Evolutionary conservation across 2,888 invertebrate species (phyloP), one percentile per base, ranked within the genome.

Genomic region (Hirudinaria manillensis): DNA sequence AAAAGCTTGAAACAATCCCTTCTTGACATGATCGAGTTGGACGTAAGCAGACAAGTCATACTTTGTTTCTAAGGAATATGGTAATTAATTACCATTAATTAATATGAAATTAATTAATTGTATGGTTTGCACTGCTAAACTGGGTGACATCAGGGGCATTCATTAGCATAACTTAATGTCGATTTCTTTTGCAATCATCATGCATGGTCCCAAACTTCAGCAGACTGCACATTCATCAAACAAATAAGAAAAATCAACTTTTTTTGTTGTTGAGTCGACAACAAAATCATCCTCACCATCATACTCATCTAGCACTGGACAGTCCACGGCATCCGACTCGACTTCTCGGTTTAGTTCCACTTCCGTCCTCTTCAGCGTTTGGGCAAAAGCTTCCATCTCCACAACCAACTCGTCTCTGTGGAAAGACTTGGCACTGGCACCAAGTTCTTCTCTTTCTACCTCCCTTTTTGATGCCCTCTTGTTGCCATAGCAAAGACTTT

Each of bases 331-430:
- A 32, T 78, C 77, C 4, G 75, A 71, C 13, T 70, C 21, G 56
- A 90, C 89, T 78, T 91, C 91, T n/a, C 90, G 90, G 83, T 91
- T 91, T 10, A 91, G 88, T 81, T 92, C 91, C 78, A 91, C 90
- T 79, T 90, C 88, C 0, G 91, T 90, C 89, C 91, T 87, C 4
- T 85, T 86, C 21, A 89, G 86, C 78, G 87, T 87, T 3, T 84
- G 81, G 13, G 87, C 83, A 77, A 90, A 88, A 75, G 87, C 87
- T 53, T 86, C 83, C 79, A 89, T 84, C 82, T 88, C 87, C 55
- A 85, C 82, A 6, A 87, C 79, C 72, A 89, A 84, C 77, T 88
- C 88, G 78, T 87, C 86, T 81, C 86, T 85, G 16, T 88, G 82
- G 77, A 86, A 38, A 65, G 66, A 36, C 24, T 24, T 32, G 2